phyloP scores from a whole-genome alignment of 2,797 vertebrate genomes.

The Myoxocephalus aenaeus region DNA sequence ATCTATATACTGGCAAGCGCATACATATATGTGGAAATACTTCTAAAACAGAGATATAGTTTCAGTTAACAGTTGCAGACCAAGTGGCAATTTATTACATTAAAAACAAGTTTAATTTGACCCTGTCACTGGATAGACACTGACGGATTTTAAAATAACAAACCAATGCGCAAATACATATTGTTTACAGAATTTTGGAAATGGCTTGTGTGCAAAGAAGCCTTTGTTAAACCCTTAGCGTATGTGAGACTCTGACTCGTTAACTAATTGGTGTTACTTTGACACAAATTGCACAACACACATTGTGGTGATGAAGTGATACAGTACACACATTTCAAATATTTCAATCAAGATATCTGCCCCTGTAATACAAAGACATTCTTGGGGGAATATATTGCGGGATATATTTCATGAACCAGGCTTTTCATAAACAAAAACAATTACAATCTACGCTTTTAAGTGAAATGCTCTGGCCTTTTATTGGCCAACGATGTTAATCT shows the following conservation, averaged over 20 bases:
- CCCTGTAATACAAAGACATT: background rate
- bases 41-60: slow-evolving; percentile 2
- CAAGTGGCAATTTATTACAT: background rate
- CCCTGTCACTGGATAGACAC: background rate
- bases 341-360: background rate
- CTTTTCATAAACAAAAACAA: slow-evolving; percentile 8
- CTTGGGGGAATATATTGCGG: background rate
- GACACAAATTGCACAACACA: slow-evolving; percentile 2
- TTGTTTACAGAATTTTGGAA: background rate
- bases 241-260: background rate
- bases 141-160: background rate
- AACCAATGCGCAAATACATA: background rate
- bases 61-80: background rate
- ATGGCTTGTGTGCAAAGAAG: background rate
- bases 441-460: background rate
- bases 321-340: background rate
- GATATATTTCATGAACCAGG: background rate
- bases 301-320: background rate
- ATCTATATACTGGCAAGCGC: slow-evolving; percentile 9
- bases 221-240: background rate
- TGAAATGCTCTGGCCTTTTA: background rate
- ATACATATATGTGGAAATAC: slow-evolving; percentile 29
- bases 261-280: background rate
- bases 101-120: background rate
- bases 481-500: slow-evolving; percentile 1